These are phyloP conservation scores for Parnassius mnemosyne DNA, from an alignment of 2,888 invertebrate species.

Conservation along the genomic window DNA sequence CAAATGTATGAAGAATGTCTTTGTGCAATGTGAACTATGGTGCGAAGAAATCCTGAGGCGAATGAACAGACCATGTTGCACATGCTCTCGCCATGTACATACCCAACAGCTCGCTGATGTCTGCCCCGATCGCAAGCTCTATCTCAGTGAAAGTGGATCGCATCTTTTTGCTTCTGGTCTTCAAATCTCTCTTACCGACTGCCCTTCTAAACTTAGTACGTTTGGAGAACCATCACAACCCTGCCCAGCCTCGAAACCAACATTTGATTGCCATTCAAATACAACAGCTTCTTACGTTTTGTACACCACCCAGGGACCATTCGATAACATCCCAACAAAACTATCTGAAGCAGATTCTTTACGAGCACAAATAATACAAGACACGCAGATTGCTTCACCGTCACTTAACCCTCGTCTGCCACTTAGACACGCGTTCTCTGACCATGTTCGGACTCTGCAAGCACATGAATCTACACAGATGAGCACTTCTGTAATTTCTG, in stretches of 20 bases:
- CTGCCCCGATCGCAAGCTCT: constrained; percentile 38
- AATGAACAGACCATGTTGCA: constrained; percentile 58
- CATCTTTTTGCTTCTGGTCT: constrained; percentile 44
- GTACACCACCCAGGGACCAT: constrained; percentile 37
- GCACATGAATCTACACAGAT: not conserved
- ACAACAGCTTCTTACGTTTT: constrained; percentile 47
- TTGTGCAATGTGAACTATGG: constrained; percentile 71
- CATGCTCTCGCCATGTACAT: constrained; percentile 59
- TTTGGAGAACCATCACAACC: constrained; percentile 27
- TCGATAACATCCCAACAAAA: constrained; percentile 27
- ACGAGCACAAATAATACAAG: constrained; percentile 1
- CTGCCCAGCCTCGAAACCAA: constrained; percentile 44
- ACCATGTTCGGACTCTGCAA: not conserved
- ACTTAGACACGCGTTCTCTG: not conserved
- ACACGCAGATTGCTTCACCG: not conserved
- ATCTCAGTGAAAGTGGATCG: constrained; percentile 37
- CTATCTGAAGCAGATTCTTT: constrained; percentile 22
- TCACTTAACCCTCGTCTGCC: not conserved
- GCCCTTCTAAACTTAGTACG: constrained; percentile 39
- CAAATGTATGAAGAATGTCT: constrained; percentile 70
- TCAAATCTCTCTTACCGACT: constrained; percentile 48
- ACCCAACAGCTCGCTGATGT: constrained; percentile 49
- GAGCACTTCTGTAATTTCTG: not conserved
- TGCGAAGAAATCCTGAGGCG: constrained; percentile 65
- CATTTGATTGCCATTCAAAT: constrained; percentile 38